phyloP scores from a whole-genome alignment of 2,888 invertebrate genomes.

The Synergus umbraculus region DNA sequence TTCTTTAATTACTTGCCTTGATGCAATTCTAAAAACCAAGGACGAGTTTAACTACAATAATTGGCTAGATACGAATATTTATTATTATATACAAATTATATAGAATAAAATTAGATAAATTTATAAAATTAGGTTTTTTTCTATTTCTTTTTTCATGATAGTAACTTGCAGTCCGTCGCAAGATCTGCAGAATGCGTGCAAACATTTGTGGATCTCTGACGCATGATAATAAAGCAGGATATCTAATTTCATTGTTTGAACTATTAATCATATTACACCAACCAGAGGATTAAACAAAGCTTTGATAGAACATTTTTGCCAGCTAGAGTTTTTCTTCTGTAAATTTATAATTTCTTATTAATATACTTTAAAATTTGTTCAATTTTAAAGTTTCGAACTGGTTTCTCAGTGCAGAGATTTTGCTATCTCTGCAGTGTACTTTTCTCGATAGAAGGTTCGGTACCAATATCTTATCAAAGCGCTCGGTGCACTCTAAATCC shows the following conservation, averaged over 20 bases:
- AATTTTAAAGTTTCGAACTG: background rate
- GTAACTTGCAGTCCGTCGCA: background rate
- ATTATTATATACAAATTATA: background rate
- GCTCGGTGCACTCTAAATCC: constrained; percentile 20
- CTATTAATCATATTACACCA: background rate
- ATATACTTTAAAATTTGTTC: no score
- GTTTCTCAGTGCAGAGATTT: background rate
- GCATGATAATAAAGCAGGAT: background rate
- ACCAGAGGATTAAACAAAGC: background rate
- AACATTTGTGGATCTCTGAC: background rate
- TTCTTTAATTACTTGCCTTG: no score
- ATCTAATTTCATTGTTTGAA: constrained; percentile 1
- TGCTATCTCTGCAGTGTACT: constrained; percentile 29
- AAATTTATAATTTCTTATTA: no score
- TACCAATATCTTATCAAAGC: constrained; percentile 34
- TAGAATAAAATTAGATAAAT: background rate
- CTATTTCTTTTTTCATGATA: no score
- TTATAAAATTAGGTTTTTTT: background rate
- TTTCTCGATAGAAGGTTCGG: constrained; percentile 1
- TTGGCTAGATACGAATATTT: no score
- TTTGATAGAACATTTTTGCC: background rate
- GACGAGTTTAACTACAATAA: no score
- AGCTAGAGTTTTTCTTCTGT: background rate
- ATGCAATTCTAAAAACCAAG: no score
- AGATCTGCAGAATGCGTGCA: background rate